Conservation (phyloP, 2,113 vertebrate genomes). For the Chunga burmeisteri region DNA sequence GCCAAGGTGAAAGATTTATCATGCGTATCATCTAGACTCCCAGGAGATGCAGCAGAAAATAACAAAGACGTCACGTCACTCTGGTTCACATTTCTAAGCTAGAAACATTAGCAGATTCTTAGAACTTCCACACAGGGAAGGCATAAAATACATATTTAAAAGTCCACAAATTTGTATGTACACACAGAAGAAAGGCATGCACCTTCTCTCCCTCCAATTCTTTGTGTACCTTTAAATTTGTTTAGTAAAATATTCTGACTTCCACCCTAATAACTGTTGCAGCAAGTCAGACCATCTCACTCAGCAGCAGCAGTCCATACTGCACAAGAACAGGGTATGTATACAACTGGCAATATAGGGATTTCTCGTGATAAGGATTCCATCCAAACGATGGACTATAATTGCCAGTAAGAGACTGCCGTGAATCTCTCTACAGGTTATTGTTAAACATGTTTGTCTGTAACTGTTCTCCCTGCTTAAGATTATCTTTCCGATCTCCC, state of each 20-base stretch:
- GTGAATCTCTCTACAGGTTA: background rate
- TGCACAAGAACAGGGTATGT: background rate
- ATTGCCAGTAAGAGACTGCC: background rate
- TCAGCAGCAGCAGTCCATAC: background rate
- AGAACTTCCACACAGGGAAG: background rate
- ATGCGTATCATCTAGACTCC: background rate
- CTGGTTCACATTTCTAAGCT: background rate
- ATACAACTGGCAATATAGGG: background rate
- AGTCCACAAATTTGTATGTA: background rate
- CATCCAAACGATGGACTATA: background rate
- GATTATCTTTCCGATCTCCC: background rate
- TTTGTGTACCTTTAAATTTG: background rate
- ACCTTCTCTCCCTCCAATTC: background rate
- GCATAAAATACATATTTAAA: background rate
- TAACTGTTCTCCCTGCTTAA: background rate
- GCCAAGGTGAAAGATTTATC: constrained; percentile 42
- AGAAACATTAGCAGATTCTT: background rate
- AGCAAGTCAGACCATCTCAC: background rate
- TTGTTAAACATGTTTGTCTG: background rate
- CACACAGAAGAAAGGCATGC: background rate
- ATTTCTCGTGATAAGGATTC: background rate
- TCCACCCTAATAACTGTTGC: background rate
- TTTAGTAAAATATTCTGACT: background rate
- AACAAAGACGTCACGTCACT: background rate
- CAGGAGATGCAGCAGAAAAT: background rate